A percentile compares a stretch with the other conserved stretches of the same genome.
Evolutionary conservation across 2,888 invertebrate genomes (phyloP).

Genomic region (Temnothorax rugatulus): DNA sequence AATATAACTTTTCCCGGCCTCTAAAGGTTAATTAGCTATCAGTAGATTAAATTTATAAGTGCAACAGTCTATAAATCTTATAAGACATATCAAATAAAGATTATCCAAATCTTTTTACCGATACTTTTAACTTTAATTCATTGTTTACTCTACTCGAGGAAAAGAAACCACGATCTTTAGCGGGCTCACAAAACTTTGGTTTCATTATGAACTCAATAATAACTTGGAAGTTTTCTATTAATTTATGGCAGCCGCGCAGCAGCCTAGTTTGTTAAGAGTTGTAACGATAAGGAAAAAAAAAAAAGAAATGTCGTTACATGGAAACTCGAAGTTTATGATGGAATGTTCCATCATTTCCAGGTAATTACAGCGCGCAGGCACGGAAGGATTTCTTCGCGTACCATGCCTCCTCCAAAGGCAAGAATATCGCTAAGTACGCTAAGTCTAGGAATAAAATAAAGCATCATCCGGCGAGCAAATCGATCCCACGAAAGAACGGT

Average conservation of each 20-base stretch:
- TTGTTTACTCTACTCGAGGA: constrained; percentile 21
- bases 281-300: constrained; percentile 32
- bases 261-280: constrained; percentile 46
- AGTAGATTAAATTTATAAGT: not conserved
- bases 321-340: constrained; percentile 33
- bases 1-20: not conserved
- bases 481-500: constrained; percentile 67
- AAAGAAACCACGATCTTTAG: constrained; percentile 36
- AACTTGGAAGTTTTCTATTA: constrained; percentile 53
- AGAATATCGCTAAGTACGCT: constrained; percentile 70
- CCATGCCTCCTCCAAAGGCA: constrained; percentile 62
- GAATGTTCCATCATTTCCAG: constrained; percentile 46
- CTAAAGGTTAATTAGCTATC: not conserved
- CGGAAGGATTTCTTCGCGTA: constrained; percentile 67
- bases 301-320: constrained; percentile 39
- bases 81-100: constrained; percentile 27
- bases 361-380: constrained; percentile 64
- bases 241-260: constrained; percentile 35
- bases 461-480: constrained; percentile 74
- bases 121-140: constrained; percentile 42
- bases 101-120: constrained; percentile 18
- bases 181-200: constrained; percentile 39
- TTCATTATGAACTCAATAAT: constrained; percentile 54
- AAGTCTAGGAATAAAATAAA: constrained; percentile 66
- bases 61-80: constrained; percentile 9